These are phyloP conservation scores for Ichneumoninae sp. DNA, from an alignment of 2,888 invertebrate species.

Conservation along the genomic window DNA sequence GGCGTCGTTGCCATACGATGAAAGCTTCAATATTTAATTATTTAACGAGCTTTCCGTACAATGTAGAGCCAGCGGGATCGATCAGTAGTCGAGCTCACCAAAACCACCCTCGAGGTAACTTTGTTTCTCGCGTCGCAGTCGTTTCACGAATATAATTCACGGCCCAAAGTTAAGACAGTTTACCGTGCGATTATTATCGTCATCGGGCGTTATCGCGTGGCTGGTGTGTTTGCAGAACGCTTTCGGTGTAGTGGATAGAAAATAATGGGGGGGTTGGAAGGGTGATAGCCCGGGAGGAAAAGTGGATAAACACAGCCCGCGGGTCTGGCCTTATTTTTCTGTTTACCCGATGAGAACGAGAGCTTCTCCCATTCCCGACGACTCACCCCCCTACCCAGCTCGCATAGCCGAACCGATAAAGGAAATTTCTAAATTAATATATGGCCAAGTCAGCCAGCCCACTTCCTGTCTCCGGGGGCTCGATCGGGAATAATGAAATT, in stretches of 20 bases:
- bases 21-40: slow-evolving; percentile 50
- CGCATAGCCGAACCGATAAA: slow-evolving; percentile 34
- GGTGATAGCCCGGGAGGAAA: slow-evolving; percentile 24
- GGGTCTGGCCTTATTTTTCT: slow-evolving; percentile 65
- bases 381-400: background rate
- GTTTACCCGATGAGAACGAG: slow-evolving; percentile 57
- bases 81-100: background rate
- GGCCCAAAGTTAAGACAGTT: slow-evolving; percentile 48
- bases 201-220: slow-evolving; percentile 47
- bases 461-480: slow-evolving; percentile 2
- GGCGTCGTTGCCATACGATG: slow-evolving; percentile 13
- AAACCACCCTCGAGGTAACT: background rate
- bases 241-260: slow-evolving; percentile 20
- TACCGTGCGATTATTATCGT: slow-evolving; percentile 56
- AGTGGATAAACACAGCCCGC: slow-evolving; percentile 57
- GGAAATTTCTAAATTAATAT: slow-evolving; percentile 60
- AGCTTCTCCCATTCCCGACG: slow-evolving; percentile 8
- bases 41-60: slow-evolving; percentile 30
- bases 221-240: slow-evolving; percentile 48
- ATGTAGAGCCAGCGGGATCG: slow-evolving; percentile 11
- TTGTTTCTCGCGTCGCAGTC: slow-evolving; percentile 19
- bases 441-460: slow-evolving; percentile 24
- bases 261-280: slow-evolving; percentile 6
- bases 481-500: slow-evolving; percentile 16
- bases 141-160: slow-evolving; percentile 46